Evolutionary conservation across 2,113 vertebrate genomes (phyloP).

Genomic region (Ptilorrhoa leucosticta): DNA sequence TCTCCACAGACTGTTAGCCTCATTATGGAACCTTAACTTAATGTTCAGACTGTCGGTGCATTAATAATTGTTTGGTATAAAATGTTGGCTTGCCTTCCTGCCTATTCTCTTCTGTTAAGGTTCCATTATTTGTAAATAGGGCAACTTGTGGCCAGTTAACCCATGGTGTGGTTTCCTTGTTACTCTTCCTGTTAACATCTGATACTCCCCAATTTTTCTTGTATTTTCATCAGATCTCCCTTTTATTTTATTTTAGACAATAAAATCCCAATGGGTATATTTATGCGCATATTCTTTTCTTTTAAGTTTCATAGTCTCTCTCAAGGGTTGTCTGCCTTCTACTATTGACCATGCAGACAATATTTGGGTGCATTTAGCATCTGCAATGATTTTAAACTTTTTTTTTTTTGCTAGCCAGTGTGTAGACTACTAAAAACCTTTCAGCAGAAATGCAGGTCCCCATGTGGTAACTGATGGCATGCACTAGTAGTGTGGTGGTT

Average conservation of each 20-base stretch:
- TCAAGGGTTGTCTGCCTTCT: background rate
- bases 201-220: background rate
- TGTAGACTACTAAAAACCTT: background rate
- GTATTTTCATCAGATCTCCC: background rate
- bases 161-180: background rate
- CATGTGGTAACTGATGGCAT: background rate
- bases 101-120: background rate
- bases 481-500: background rate
- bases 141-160: background rate
- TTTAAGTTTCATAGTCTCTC: background rate
- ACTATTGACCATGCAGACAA: background rate
- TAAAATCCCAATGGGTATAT: background rate
- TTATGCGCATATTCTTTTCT: background rate
- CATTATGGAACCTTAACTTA: slow-evolving; percentile 38
- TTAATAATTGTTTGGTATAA: slow-evolving; percentile 3
- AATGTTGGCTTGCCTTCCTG: background rate
- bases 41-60: background rate
- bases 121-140: background rate
- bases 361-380: background rate
- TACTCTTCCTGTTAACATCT: background rate
- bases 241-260: background rate
- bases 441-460: background rate
- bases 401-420: background rate
- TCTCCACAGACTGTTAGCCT: background rate
- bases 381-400: background rate